These are phyloP conservation scores for Pelobates fuscus DNA, from an alignment of 2,113 vertebrate genomes.

Conservation along the genomic window DNA sequence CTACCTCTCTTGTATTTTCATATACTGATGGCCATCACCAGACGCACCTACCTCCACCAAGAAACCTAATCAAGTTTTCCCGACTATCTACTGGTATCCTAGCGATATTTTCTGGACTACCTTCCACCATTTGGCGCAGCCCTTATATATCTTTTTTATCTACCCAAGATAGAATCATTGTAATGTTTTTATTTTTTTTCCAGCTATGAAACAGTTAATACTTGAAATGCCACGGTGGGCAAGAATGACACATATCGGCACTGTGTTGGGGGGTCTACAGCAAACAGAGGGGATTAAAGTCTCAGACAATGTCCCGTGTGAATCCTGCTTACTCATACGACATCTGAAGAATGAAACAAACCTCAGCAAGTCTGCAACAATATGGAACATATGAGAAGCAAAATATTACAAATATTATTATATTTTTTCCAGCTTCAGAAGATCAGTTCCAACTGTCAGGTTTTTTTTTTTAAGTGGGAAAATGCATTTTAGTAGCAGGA, in stretches of 20 bases:
- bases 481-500: slow-evolving; percentile 77
- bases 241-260: not conserved
- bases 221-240: too few species aligned
- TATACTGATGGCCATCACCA: too few species aligned
- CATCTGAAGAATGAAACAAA: slow-evolving; percentile 5
- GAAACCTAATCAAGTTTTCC: too few species aligned
- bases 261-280: not conserved
- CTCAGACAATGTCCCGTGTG: not conserved
- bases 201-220: too few species aligned
- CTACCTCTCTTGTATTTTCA: too few species aligned
- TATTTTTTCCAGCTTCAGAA: slow-evolving; percentile 55
- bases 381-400: not conserved
- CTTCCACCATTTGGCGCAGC: too few species aligned
- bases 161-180: too few species aligned
- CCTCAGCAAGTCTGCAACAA: slow-evolving; percentile 2
- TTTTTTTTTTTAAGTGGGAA: slow-evolving; percentile 71
- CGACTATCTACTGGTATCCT: too few species aligned
- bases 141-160: too few species aligned
- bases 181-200: too few species aligned
- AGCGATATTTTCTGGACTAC: too few species aligned
- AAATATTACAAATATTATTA: slow-evolving; percentile 55
- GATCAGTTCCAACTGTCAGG: slow-evolving; percentile 57
- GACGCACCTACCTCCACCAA: too few species aligned
- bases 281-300: not conserved
- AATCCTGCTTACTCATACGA: slow-evolving; percentile 11